A percentile compares a stretch with the other conserved stretches of the same genome.
phyloP scores from a whole-genome alignment of 2,113 vertebrate genomes.

The Agapornis roseicollis region DNA sequence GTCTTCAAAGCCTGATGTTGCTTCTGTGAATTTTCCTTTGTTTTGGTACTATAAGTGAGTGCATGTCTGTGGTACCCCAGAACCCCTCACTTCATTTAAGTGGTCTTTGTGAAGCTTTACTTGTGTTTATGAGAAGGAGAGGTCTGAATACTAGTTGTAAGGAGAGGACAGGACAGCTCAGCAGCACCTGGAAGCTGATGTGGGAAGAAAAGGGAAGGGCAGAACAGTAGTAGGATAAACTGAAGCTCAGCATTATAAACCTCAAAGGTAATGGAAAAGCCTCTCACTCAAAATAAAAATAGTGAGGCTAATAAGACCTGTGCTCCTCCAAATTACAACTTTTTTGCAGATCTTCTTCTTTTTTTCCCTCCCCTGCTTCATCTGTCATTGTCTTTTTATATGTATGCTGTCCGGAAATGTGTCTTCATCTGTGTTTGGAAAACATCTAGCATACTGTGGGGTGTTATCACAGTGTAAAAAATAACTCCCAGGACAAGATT shows the following conservation, averaged over 20 bases:
- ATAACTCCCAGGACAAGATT: slow-evolving; percentile 63
- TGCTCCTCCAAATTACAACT: background rate
- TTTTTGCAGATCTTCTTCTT: slow-evolving; percentile 1
- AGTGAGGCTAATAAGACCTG: background rate
- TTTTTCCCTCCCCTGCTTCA: slow-evolving; percentile 3
- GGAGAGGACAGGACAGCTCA: background rate
- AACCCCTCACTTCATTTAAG: background rate
- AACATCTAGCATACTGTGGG: slow-evolving; percentile 62
- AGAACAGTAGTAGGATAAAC: background rate
- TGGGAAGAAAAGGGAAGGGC: background rate
- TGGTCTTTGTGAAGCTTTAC: background rate
- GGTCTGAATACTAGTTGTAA: background rate
- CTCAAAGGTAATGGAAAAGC: background rate
- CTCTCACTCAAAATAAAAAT: background rate
- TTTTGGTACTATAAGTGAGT: fast-evolving
- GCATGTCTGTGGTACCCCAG: background rate
- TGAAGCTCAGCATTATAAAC: background rate
- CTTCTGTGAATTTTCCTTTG: background rate
- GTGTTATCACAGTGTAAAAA: slow-evolving; percentile 65
- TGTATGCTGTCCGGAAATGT: slow-evolving; percentile 37
- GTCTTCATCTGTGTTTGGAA: slow-evolving; percentile 66
- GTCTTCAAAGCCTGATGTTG: background rate
- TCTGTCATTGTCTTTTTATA: slow-evolving; percentile 67
- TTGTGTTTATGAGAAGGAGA: background rate
- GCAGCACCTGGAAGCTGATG: background rate